phyloP scores from a whole-genome alignment of 2,113 vertebrate species.

The Aldabrachelys gigantea region DNA sequence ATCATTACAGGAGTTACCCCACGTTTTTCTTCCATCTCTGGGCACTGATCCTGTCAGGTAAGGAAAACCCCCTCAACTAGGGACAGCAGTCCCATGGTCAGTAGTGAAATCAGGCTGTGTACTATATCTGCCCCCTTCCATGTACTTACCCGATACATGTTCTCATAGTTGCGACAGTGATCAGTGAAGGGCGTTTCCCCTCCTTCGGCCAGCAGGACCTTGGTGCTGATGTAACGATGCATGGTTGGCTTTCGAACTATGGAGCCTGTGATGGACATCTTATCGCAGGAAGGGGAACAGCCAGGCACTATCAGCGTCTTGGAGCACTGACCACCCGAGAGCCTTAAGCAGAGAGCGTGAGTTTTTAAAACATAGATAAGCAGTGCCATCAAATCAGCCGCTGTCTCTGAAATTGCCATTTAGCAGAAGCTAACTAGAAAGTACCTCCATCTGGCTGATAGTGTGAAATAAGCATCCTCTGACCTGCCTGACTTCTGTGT shows the following conservation, averaged over 20 bases:
- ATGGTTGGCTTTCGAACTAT: slow-evolving; percentile 83
- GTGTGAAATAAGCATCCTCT: not conserved
- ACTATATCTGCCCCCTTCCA: fast-evolving
- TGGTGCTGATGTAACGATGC: slow-evolving; percentile 92
- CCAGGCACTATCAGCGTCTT: slow-evolving; percentile 79
- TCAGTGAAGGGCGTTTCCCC: slow-evolving; percentile 86
- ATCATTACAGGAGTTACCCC: not conserved
- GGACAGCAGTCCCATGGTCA: not conserved
- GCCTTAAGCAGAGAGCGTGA: slow-evolving; percentile 31
- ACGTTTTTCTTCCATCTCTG: not conserved
- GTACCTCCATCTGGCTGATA: not conserved
- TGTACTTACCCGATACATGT: slow-evolving; percentile 85
- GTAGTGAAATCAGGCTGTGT: not conserved
- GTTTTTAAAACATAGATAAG: not conserved
- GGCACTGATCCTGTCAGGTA: not conserved
- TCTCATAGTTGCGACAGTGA: slow-evolving; percentile 91
- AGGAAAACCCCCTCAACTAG: not conserved
- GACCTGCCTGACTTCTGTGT: not conserved
- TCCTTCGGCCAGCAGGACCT: slow-evolving; percentile 90
- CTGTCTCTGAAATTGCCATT: not conserved
- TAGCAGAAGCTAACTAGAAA: not conserved
- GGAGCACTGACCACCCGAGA: slow-evolving; percentile 62
- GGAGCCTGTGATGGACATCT: slow-evolving; percentile 78
- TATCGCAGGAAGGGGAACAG: slow-evolving; percentile 80
- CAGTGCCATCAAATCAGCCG: no score